phyloP scores from a whole-genome alignment of 1,140 invertebrate species.

The Drosophila albomicans region DNA sequence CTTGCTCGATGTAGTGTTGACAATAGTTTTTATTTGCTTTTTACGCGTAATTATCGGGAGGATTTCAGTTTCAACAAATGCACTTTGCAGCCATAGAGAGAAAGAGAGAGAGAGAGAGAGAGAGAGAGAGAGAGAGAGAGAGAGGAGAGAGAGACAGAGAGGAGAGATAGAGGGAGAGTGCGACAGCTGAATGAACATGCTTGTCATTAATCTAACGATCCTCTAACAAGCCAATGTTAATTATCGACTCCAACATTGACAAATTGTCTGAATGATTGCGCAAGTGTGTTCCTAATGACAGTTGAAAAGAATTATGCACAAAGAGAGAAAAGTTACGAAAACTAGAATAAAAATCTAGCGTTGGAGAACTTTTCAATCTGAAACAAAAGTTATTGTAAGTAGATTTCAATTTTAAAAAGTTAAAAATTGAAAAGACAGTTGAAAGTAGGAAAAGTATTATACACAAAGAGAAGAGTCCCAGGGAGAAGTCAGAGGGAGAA shows the following conservation, averaged over 20 bases:
- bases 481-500: too few species aligned
- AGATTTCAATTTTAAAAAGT: too few species aligned
- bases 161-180: background rate
- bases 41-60: conserved; percentile 56
- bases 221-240: conserved; percentile 50
- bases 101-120: background rate
- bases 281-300: conserved; percentile 17
- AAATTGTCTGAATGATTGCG: conserved; percentile 40
- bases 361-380: too few species aligned
- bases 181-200: conserved; percentile 33
- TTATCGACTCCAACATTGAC: conserved; percentile 45
- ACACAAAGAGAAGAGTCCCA: too few species aligned
- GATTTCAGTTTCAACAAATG: conserved; percentile 72
- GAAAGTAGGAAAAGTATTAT: too few species aligned
- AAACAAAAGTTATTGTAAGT: too few species aligned
- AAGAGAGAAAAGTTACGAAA: background rate
- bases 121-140: too few species aligned
- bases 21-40: conserved; percentile 78
- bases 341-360: too few species aligned
- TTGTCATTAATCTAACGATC: conserved; percentile 50
- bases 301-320: background rate
- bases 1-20: conserved; percentile 61
- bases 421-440: too few species aligned
- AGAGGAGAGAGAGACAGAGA: too few species aligned
- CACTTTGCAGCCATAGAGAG: conserved; percentile 21